Conservation (phyloP, 2,113 vertebrate genomes). For the Perca schrenkii region DNA sequence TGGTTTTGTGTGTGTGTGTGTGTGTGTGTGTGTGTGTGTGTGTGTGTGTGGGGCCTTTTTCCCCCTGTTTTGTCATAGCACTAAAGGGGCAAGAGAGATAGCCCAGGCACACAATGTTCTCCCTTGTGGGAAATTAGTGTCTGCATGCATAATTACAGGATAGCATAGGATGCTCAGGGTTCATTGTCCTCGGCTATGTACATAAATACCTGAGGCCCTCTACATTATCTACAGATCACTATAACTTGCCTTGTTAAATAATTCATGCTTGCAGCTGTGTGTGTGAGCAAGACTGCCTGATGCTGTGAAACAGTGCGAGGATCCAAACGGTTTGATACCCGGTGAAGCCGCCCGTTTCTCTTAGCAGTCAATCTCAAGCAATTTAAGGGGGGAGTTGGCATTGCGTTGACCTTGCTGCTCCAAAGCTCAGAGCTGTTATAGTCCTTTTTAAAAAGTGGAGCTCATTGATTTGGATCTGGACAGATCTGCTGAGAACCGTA, state of each 20-base stretch:
- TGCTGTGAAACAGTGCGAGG: not conserved
- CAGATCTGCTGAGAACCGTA: slow-evolving; percentile 27
- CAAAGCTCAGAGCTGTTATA: slow-evolving; percentile 36
- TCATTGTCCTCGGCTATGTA: slow-evolving; percentile 37
- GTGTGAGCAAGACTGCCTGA: slow-evolving; percentile 3
- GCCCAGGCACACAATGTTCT: slow-evolving; percentile 60
- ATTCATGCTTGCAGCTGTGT: slow-evolving; percentile 41
- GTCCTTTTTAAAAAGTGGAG: slow-evolving; percentile 28
- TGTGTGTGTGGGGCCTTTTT: not conserved
- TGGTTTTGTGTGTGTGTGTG: slow-evolving; percentile 9
- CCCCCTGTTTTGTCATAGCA: slow-evolving; percentile 32
- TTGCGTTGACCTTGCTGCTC: slow-evolving; percentile 40
- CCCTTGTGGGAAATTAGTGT: slow-evolving; percentile 77
- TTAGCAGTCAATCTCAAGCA: slow-evolving; percentile 16
- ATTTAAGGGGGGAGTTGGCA: slow-evolving; percentile 9
- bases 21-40: slow-evolving; percentile 2
- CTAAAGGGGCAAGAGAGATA: slow-evolving; percentile 35
- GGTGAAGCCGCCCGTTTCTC: not conserved
- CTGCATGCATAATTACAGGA: slow-evolving; percentile 75
- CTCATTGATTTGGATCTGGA: slow-evolving; percentile 55
- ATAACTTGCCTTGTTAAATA: slow-evolving; percentile 37
- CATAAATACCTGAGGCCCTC: slow-evolving; percentile 34
- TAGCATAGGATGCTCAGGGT: slow-evolving; percentile 59
- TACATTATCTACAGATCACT: slow-evolving; percentile 50
- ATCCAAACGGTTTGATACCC: slow-evolving; percentile 12